Conservation (phyloP, 2,797 vertebrate genomes). For the Sebastes cheni region DNA sequence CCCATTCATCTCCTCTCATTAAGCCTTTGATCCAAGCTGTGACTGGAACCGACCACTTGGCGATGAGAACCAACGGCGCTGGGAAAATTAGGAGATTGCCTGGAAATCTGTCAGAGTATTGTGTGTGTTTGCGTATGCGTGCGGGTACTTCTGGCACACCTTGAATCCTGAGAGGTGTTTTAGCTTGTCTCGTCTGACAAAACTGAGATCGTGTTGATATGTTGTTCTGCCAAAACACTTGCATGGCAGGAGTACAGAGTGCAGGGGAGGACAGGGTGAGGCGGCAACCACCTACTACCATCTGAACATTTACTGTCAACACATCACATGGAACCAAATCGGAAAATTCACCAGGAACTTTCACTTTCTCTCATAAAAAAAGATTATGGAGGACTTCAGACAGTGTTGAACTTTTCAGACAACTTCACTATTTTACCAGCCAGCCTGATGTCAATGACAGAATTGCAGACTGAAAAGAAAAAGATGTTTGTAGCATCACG, state of each 20-base stretch:
- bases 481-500: not conserved
- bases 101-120: slow-evolving; percentile 40
- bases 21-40: slow-evolving; percentile 37
- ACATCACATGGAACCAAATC: not conserved
- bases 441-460: not conserved
- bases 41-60: slow-evolving; percentile 1
- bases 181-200: slow-evolving; percentile 51
- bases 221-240: slow-evolving; percentile 34
- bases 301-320: slow-evolving; percentile 30
- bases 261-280: slow-evolving; percentile 32
- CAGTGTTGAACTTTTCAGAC: not conserved
- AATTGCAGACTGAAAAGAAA: not conserved
- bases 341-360: not conserved
- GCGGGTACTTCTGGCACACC: slow-evolving; percentile 53
- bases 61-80: not conserved
- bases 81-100: slow-evolving; percentile 44
- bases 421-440: not conserved
- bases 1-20: not conserved
- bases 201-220: slow-evolving; percentile 32
- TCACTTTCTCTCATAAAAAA: not conserved
- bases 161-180: slow-evolving; percentile 57
- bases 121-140: not conserved
- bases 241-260: slow-evolving; percentile 38
- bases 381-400: not conserved
- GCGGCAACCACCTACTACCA: slow-evolving; percentile 28